These are phyloP conservation scores for Mergus octosetaceus DNA, from an alignment of 2,797 vertebrate genomes.

Conservation along the genomic window DNA sequence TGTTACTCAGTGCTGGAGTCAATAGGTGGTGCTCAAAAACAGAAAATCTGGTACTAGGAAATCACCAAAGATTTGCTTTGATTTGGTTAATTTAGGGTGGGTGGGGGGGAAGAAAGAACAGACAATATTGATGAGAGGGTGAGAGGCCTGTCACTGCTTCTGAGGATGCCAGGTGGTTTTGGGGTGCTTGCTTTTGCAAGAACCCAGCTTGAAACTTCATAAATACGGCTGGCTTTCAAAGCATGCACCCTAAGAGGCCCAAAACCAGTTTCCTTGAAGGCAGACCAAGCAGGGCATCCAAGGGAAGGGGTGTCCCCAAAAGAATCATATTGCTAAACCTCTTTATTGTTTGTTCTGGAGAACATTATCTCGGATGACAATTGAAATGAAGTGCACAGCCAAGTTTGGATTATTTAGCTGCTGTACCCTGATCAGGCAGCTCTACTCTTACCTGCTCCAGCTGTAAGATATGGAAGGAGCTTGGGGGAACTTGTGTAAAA, in stretches of 20 bases:
- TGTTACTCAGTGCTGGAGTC: background rate
- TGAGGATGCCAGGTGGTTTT: background rate
- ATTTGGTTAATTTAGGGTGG: background rate
- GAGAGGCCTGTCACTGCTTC: background rate
- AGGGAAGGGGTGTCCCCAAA: background rate
- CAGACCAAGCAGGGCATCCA: background rate
- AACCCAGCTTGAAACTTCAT: background rate
- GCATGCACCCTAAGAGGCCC: background rate
- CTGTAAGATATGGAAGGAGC: background rate
- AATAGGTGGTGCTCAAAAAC: slow-evolving; percentile 17
- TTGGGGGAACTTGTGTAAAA: background rate
- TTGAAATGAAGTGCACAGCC: background rate
- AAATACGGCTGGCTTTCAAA: background rate
- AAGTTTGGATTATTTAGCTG: background rate
- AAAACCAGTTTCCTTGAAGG: background rate
- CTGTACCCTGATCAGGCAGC: background rate
- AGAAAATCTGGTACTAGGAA: background rate
- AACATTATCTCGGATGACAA: background rate
- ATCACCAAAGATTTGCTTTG: background rate
- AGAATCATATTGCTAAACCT: background rate
- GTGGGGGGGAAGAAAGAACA: background rate
- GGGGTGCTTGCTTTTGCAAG: background rate
- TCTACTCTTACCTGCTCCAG: background rate
- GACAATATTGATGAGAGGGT: background rate
- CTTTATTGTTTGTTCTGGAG: background rate